Evolutionary conservation across 2,888 invertebrate genomes (phyloP), one percentile per base, ranked within the genome.

Genomic region (Halictus quadricinctus): DNA sequence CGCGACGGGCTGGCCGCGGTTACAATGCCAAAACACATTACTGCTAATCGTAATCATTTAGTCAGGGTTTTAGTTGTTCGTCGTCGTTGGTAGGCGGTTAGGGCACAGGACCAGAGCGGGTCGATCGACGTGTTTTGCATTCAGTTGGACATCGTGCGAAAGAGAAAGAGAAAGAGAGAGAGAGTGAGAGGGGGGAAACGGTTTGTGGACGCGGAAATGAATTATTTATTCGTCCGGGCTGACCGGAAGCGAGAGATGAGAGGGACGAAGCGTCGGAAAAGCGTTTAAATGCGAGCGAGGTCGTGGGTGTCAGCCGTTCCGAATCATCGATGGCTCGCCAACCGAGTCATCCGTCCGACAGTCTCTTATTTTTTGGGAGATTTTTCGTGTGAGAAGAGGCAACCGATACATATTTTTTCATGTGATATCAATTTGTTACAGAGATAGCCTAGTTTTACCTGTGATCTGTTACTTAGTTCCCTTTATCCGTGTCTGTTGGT

Each of bases 371-470:
- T 88, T 88, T 80, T 83, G 79, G 80, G 86, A 76, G 88, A 80
- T 89, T 85, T 89, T 90, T 41, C 69, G 18, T 88, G 84, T 73
- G 87, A 88, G 83, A 74, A 82, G 74, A 83, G 88, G 88, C 89
- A 93, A 93, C 91, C 83, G 90, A 93, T 92, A 92, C 92, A 94
- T 93, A 93, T 93, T 93, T 93, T 93, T 93, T 93, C 91, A 92
- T 93, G 93, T 93, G 94, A 93, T 93, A 93, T 90, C 91, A 93
- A 91, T 93, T 93, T 93, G 90, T 92, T 94, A 91, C 91, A 92
- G 91, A 88, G 85, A 79, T 93, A 93, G 92, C 90, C 90, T 92
- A 93, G 91, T 93, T 92, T 92, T 83, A 92, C 92, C 93, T 93
- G 93, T 93, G 93, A 93, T 93, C 90, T 90, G 90, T 93, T 92